phyloP scores from a whole-genome alignment of 1,140 invertebrate genomes.

The Heterodera schachtii region DNA sequence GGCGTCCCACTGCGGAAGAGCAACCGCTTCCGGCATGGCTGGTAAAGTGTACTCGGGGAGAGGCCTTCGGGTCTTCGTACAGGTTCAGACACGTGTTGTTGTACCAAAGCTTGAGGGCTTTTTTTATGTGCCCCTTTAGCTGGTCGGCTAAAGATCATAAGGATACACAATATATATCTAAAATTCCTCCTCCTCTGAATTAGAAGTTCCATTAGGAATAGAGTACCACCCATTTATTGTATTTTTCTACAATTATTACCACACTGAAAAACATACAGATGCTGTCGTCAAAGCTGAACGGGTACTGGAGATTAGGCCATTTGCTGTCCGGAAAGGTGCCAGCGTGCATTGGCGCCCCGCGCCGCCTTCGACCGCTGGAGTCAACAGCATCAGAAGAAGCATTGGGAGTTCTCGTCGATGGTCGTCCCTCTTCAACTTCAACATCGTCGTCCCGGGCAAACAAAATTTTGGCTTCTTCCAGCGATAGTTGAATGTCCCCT shows the following conservation, averaged over 20 bases:
- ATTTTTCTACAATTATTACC: background rate
- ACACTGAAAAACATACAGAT: background rate
- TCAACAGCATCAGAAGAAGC: background rate
- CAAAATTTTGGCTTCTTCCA: background rate
- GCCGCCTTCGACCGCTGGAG: background rate
- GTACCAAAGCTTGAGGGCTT: slow-evolving; percentile 31
- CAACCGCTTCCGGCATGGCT: slow-evolving; percentile 34
- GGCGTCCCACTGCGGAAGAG: slow-evolving; percentile 12
- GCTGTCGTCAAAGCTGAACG: slow-evolving; percentile 21
- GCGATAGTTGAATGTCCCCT: slow-evolving; percentile 6
- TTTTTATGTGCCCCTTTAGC: background rate
- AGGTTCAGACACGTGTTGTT: slow-evolving; percentile 43
- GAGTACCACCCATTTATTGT: background rate
- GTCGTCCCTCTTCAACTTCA: background rate
- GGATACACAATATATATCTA: background rate
- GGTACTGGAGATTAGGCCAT: background rate
- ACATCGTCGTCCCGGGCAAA: slow-evolving; percentile 4
- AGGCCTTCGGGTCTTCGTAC: slow-evolving; percentile 46
- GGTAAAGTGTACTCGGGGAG: slow-evolving; percentile 56
- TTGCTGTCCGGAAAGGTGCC: slow-evolving; percentile 9
- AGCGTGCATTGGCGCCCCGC: background rate
- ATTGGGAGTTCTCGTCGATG: too few relatives aligned
- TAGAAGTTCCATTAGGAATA: background rate
- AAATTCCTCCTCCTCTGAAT: background rate
- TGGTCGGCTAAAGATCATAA: slow-evolving; percentile 5